These are phyloP conservation scores for Crenichthys baileyi DNA, from an alignment of 2,797 vertebrate species.

Conservation along the genomic window DNA sequence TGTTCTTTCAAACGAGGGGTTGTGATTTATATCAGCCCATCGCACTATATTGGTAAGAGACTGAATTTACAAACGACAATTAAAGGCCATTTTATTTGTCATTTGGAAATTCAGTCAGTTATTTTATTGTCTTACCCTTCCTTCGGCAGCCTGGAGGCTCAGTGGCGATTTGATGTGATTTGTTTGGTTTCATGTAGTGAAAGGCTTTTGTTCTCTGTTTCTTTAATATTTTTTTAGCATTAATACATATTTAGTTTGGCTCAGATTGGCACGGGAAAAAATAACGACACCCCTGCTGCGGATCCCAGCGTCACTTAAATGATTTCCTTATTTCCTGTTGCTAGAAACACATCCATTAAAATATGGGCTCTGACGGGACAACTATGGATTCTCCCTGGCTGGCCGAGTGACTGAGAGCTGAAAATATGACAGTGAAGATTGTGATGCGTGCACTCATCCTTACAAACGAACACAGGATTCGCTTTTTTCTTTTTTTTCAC, in stretches of 20 bases:
- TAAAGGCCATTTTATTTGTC: neutral
- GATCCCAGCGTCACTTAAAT: neutral
- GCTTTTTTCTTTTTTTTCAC: neutral
- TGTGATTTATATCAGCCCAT: neutral
- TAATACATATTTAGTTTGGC: neutral
- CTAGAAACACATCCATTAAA: conserved; percentile 34
- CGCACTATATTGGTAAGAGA: neutral
- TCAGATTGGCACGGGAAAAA: neutral
- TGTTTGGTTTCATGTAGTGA: neutral
- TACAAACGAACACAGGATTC: neutral
- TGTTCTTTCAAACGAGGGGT: neutral
- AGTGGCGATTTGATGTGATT: neutral
- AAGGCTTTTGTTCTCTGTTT: neutral
- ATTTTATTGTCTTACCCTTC: neutral
- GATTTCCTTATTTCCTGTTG: conserved; percentile 14
- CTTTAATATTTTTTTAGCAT: neutral
- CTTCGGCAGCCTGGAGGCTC: neutral
- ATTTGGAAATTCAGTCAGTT: neutral
- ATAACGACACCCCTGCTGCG: neutral
- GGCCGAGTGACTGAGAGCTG: conserved; percentile 53
- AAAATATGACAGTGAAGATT: conserved; percentile 40
- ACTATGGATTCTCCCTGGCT: neutral
- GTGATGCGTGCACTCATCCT: conserved; percentile 52
- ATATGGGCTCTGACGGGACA: conserved; percentile 8
- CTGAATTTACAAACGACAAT: neutral